A percentile compares a stretch with the other conserved stretches of the same genome.
phyloP scores from a whole-genome alignment of 1,140 invertebrate species.

The Drosophila albomicans region DNA sequence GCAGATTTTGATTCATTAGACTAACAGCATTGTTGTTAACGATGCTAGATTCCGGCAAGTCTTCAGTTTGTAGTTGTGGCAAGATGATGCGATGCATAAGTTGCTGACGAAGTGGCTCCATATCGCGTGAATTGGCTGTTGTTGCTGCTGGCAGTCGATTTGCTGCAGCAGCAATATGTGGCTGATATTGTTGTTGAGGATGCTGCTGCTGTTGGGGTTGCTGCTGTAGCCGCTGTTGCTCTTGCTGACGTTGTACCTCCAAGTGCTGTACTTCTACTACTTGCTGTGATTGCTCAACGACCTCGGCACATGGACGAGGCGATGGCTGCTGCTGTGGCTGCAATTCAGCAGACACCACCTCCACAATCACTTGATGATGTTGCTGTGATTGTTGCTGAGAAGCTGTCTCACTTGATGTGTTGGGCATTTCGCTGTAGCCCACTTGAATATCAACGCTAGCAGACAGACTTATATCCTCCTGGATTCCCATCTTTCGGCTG shows the following conservation, averaged over 20 bases:
- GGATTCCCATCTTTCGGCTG: constrained; percentile 26
- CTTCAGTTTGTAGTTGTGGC: constrained; percentile 12
- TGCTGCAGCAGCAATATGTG: neutral
- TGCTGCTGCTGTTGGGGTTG: neutral
- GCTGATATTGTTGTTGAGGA: neutral
- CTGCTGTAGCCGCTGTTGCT: neutral
- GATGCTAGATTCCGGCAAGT: neutral
- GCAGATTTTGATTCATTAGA: constrained; percentile 32
- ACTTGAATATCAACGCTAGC: constrained; percentile 4
- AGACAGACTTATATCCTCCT: neutral
- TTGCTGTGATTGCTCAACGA: neutral
- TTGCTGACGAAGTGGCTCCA: constrained; percentile 25
- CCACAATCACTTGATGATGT: neutral
- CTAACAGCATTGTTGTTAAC: constrained; percentile 28
- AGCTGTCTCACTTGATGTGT: neutral
- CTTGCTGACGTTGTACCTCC: neutral
- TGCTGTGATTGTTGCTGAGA: constrained; percentile 1
- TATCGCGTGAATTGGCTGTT: neutral
- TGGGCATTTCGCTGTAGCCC: neutral
- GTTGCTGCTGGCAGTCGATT: neutral
- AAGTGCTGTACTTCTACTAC: neutral
- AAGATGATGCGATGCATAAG: constrained; percentile 38
- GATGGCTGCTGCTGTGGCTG: neutral
- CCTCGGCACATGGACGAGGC: too few relatives aligned
- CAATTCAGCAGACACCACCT: neutral